Base-by-base conservation (phyloP, 2,113 vertebrate genomes). In the Micronycteris hirsuta region DNA sequence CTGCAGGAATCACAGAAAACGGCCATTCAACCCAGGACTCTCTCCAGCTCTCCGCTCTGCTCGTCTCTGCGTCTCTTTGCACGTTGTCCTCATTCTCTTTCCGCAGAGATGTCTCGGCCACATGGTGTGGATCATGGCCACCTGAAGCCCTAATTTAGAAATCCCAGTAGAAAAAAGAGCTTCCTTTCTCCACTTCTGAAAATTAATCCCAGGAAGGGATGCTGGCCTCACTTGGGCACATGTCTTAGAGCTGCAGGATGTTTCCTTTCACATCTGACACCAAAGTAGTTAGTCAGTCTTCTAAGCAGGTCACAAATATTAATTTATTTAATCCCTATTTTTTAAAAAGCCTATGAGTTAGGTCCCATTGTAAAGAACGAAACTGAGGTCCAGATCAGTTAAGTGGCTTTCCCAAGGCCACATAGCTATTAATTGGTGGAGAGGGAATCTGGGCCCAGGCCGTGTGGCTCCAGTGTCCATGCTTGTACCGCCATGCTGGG, bases 101-200 rank as follows among this genome's bases (percentile, higher is more conserved):
- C 78, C 36, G 20, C 38, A 41, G 93, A 85, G 77, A 71, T 0
- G 17, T n/a, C 56, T 52, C 54, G 38, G 77, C 49, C 89, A 43
- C 1, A 22, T 49, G 86, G 56, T 65, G 17, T 91, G 71, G 56
- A 43, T 70, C 77, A 4, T 58, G 71, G 92, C 43, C 56, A 56
- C 76, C 47, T 45, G 22, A 85, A 89, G 36, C 9, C 83, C 33
- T 31, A 16, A 28, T 85, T 97, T 93, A 71, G 86, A 96, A 86
- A 92, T 73, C 41, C 45, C 68, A 38, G 38, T 26, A 68, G 85
- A 26, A 56, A 80, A 93, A 94, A 92, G 81, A 70, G 38, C 61
- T 89, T 82, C 22, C 61, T 94, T 63, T 93, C 86, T 95, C 45
- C 19, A 52, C 58, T 81, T 76, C 73, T 61, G 73, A 86, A 94